phyloP scores from a whole-genome alignment of 2,113 vertebrate genomes.

The Delphinapterus leucas region DNA sequence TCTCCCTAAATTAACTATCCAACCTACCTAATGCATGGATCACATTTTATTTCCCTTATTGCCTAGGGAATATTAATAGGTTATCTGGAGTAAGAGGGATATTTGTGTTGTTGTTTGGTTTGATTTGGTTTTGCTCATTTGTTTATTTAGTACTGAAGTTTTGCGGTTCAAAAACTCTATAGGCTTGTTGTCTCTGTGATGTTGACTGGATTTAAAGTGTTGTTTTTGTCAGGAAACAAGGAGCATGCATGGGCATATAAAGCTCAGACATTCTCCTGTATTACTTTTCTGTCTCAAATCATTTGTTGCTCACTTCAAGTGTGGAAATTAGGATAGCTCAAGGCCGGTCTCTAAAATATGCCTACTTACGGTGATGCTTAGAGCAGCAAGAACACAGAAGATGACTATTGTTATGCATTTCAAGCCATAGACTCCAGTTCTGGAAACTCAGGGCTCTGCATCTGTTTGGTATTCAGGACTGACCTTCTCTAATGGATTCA shows the following conservation, averaged over 20 bases:
- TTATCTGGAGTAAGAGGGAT: background rate
- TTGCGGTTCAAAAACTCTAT: background rate
- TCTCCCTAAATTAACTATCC: background rate
- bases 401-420: background rate
- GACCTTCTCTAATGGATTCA: conserved; percentile 50
- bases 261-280: background rate
- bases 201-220: background rate
- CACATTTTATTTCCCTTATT: background rate
- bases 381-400: background rate
- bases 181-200: background rate
- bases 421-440: background rate
- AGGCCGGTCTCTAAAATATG: conserved; percentile 3
- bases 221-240: conserved; percentile 27
- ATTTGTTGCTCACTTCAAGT: conserved; percentile 6
- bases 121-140: conserved; percentile 9
- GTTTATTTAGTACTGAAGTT: background rate
- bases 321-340: conserved; percentile 26
- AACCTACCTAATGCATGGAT: conserved; percentile 1
- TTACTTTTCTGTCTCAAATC: conserved; percentile 35
- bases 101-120: background rate
- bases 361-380: background rate
- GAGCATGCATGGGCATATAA: background rate
- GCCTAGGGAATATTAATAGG: background rate
- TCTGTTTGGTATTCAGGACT: conserved; percentile 50
- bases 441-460: background rate